Base-by-base conservation (phyloP, 2,888 invertebrate species). In the Tribolium freemani region DNA sequence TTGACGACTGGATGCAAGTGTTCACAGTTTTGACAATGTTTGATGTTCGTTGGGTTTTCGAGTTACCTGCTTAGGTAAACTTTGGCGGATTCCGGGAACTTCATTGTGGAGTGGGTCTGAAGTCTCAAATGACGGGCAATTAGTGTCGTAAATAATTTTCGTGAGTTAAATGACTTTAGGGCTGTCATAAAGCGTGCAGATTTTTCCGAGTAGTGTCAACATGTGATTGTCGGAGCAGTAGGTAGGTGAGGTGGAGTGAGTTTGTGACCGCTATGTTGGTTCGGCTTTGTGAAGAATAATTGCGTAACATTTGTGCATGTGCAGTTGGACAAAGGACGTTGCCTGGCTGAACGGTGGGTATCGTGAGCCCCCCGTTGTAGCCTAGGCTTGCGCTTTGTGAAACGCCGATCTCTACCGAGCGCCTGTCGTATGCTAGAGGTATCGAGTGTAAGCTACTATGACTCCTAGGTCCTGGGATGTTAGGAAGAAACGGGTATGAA, bases 351-450 rank as follows among this genome's bases (percentile, higher is more conserved):
- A 87, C 86, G 87, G 51, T 60, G 16, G 45, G 53, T 44, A 53
- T 53, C 13, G 61, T 38, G 87, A 88, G 88, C 88, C 88, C 85
- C 87, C 88, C 66, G 54, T 56, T 38, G 10, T 58, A 58, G 16
- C 88, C 86, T 84, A 86, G 86, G 87, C 88, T 88, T 87, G 88
- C 86, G 87, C 88, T 88, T 50, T 53, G 51, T 50, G 51, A 21
- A 45, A 20, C 10, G 11, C 71, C 60, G 67, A 71, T 45, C 38
- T 46, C 20, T 57, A n/a, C 71, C 71, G 71, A 71, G 45, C 31
- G 70, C 9, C 30, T 46, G 13, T 70, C 70, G 70, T 64, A 51
- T 31, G 13, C n/a, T 53, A 50, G 45, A 71, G 48, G 53, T 31
- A 51, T 8, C 11, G 30, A 16, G 48, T 51, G 71, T 64, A 71